Evolutionary conservation across 2,888 invertebrate genomes (phyloP).

Genomic region (Hirtodrosophila duncani): DNA sequence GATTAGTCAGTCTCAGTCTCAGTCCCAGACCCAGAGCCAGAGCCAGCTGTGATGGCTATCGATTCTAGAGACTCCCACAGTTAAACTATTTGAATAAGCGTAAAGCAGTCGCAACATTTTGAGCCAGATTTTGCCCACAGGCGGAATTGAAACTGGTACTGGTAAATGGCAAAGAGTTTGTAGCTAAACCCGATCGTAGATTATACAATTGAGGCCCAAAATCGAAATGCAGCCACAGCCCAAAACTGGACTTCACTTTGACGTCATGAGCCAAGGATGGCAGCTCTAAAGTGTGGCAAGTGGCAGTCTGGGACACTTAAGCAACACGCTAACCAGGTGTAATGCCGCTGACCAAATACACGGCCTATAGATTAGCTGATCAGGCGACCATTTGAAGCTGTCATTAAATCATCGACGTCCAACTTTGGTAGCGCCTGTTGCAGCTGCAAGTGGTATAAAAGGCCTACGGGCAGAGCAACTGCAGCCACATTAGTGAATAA

Average conservation of each 20-base stretch:
- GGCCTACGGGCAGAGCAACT: slow-evolving; percentile 9
- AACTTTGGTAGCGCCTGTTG: slow-evolving; percentile 21
- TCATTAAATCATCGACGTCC: slow-evolving; percentile 58
- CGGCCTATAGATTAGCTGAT: slow-evolving; percentile 30
- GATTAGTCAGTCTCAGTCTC: too few species aligned
- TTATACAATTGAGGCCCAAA: slow-evolving; percentile 26
- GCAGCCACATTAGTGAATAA: slow-evolving; percentile 31
- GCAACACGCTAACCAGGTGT: slow-evolving; percentile 23
- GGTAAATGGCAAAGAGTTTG: slow-evolving; percentile 24
- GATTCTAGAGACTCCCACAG: slow-evolving; percentile 18
- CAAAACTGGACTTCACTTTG: slow-evolving; percentile 8
- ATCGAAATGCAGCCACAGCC: too few species aligned
- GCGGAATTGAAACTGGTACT: slow-evolving; percentile 25
- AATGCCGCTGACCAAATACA: slow-evolving; percentile 43
- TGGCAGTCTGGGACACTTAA: too few species aligned
- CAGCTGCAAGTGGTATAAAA: slow-evolving; percentile 45
- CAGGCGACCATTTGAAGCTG: slow-evolving; percentile 26
- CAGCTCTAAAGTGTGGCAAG: too few species aligned
- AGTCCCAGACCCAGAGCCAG: too few species aligned
- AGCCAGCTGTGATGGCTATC: slow-evolving; percentile 10
- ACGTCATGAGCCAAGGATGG: too few species aligned
- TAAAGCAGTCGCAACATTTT: background rate
- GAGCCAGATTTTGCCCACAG: too few species aligned
- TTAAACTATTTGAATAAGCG: slow-evolving; percentile 7
- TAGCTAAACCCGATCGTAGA: slow-evolving; percentile 17